Evolutionary conservation across 2,888 invertebrate genomes (phyloP), one percentile per base, ranked within the genome.

Genomic region (Leptinotarsa peninsularis): DNA sequence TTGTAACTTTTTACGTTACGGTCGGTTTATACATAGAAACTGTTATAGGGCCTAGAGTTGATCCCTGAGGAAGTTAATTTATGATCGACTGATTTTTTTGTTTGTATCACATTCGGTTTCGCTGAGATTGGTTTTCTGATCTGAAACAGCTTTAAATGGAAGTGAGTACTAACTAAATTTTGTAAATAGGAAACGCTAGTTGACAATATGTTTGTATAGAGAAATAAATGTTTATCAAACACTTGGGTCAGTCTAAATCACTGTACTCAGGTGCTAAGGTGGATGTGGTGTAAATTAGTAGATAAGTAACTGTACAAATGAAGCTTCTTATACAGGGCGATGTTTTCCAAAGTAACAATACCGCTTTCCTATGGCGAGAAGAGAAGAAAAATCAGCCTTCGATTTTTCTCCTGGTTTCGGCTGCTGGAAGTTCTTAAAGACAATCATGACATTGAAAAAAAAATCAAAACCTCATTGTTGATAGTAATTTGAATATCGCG

Each of bases 181-280:
- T 76, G 74, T 76, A 74, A 71, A 76, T 68, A 76, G 50, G 18
- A 50, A 49, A 58, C 71, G 49, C 13, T 76, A 71, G 66, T 68
- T 60, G 74, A 76, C 68, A 76, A 74, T 76, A 70, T 75, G 66
- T 72, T 72, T 74, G 70, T 74, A 69, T 66, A 73, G 76, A 63
- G n/a, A 43, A 63, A 50, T 60, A 18, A 54, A 60, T 76, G 49
- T 70, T 66, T 68, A 68, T 18, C 67, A 23, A 50, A 4, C 4
- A 50, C 43, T 66, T 23, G 23, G 66, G 23, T 54, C 73, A 73
- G 68, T 71, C 72, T 71, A 63, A 71, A 18, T 33, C 60, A 49
- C 18, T 54, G 50, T 27, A 21, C 54, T 67, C 66, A 72, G 75
- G 72, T 75, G 75, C 75, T 72, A 75, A 71, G 67, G 60, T 63